phyloP scores from a whole-genome alignment of 2,113 vertebrate species.

The Glaucomys volans region DNA sequence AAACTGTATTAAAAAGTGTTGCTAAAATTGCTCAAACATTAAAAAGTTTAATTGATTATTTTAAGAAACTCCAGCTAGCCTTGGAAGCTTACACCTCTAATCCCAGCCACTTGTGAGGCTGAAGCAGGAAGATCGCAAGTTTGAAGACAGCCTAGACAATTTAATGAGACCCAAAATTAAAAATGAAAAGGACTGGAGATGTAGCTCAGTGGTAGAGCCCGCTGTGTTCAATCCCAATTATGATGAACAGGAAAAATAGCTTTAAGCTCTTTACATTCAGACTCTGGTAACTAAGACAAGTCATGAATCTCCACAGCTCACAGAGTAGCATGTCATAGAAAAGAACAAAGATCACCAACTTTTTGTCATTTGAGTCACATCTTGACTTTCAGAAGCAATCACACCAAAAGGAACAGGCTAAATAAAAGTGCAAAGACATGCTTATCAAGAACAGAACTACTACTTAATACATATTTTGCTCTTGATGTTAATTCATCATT shows the following conservation, averaged over 20 bases:
- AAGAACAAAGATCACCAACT: background rate
- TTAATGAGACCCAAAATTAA: background rate
- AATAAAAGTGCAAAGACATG: background rate
- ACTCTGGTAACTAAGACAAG: background rate
- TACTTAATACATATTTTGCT: background rate
- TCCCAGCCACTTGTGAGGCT: background rate
- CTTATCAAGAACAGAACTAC: background rate
- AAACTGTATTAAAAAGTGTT: background rate
- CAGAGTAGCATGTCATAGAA: background rate
- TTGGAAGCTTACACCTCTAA: background rate
- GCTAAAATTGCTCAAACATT: background rate
- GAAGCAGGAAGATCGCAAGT: background rate
- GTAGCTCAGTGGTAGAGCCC: background rate
- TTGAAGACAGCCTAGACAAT: background rate
- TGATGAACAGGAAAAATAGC: too few relatives aligned
- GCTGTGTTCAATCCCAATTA: background rate
- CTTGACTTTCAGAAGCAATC: background rate
- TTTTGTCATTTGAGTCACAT: background rate
- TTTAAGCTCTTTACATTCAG: conserved; percentile 22
- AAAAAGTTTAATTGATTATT: conserved; percentile 27
- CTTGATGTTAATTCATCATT: background rate
- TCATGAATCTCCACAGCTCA: background rate
- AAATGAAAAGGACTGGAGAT: background rate
- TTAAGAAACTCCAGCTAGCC: background rate
- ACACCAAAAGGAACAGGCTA: background rate